Conservation (phyloP, 1,140 invertebrate genomes). For the Triops longicaudatus region DNA sequence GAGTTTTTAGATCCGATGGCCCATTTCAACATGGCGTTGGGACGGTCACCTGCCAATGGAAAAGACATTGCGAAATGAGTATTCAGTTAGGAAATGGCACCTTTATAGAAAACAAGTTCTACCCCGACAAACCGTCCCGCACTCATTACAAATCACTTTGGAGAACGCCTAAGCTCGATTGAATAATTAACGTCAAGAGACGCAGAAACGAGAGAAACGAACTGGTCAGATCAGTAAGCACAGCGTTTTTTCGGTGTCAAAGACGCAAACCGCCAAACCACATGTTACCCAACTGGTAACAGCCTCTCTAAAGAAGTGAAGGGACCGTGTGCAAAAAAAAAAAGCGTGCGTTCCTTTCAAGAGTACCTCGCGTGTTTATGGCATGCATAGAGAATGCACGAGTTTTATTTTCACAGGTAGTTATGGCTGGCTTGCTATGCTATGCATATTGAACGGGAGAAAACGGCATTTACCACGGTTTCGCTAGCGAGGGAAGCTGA, state of each 20-base stretch:
- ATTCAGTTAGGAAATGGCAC: neutral
- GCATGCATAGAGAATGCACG: conserved; percentile 3
- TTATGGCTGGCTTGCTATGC: neutral
- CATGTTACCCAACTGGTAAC: neutral
- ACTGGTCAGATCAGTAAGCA: neutral
- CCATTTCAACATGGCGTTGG: conserved; percentile 29
- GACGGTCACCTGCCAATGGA: neutral
- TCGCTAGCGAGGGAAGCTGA: neutral
- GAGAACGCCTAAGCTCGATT: neutral
- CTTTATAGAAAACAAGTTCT: neutral
- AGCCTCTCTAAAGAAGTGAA: neutral
- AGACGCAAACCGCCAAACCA: neutral
- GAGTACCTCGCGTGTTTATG: neutral
- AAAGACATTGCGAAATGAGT: conserved; percentile 2
- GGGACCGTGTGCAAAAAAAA: neutral
- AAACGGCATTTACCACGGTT: neutral
- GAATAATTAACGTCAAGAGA: neutral
- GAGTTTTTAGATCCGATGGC: conserved; percentile 26
- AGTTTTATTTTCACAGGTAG: conserved; percentile 13
- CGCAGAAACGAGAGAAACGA: neutral
- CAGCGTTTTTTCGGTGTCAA: neutral
- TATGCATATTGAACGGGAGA: neutral
- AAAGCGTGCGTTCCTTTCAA: neutral
- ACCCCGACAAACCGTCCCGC: no score
- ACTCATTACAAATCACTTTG: neutral